Evolutionary conservation across 2,888 invertebrate genomes (phyloP).

Genomic region (Buathra laborator): DNA sequence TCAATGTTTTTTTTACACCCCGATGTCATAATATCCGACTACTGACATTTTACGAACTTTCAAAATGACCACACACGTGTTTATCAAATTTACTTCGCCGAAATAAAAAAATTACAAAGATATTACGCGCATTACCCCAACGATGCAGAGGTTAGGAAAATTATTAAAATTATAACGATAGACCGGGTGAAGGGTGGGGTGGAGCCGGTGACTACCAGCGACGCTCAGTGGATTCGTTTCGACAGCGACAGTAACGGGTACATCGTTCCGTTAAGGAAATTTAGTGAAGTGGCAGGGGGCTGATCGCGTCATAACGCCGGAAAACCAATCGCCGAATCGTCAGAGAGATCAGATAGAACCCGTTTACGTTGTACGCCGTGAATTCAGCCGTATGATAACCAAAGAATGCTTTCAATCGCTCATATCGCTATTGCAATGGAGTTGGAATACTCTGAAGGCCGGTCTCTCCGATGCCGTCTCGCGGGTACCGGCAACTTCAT

Average conservation of each 20-base stretch:
- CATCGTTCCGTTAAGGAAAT: neutral
- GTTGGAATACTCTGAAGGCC: slow-evolving; percentile 95
- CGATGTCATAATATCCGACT: neutral
- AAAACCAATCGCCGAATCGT: slow-evolving; percentile 87
- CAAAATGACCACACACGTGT: too few species aligned
- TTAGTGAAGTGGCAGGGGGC: slow-evolving; percentile 7
- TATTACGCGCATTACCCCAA: too few species aligned
- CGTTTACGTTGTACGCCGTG: slow-evolving; percentile 93
- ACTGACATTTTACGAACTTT: too few species aligned
- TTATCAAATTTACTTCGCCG: too few species aligned
- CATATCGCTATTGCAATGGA: slow-evolving; percentile 94
- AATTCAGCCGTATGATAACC: slow-evolving; percentile 94
- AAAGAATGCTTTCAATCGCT: slow-evolving; percentile 95
- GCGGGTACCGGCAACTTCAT: slow-evolving; percentile 81
- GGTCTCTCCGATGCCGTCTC: slow-evolving; percentile 88
- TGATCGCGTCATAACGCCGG: slow-evolving; percentile 89
- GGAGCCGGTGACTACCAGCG: neutral
- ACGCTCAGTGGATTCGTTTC: neutral
- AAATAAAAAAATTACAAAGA: too few species aligned
- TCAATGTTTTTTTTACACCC: too few species aligned
- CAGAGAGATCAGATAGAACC: slow-evolving; percentile 89
- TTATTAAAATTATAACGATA: too few species aligned
- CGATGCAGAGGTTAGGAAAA: too few species aligned
- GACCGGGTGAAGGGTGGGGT: too few species aligned
- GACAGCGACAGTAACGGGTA: neutral